These are phyloP conservation scores for Drosophila navojoa DNA, from an alignment of 1,140 invertebrate species.

Conservation along the genomic window DNA sequence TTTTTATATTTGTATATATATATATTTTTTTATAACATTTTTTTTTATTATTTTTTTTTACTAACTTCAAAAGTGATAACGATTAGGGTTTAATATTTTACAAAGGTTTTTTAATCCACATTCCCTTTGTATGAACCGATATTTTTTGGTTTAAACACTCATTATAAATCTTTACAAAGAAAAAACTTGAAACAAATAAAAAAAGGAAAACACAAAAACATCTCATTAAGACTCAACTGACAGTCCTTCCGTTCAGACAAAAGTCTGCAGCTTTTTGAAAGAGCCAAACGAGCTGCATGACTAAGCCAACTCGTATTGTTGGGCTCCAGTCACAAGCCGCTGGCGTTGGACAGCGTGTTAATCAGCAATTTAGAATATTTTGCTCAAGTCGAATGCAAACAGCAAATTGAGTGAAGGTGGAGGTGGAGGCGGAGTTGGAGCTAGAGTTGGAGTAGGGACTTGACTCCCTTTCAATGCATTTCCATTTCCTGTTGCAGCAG, in stretches of 20 bases:
- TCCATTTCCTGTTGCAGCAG: constrained; percentile 71
- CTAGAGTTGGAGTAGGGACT: neutral
- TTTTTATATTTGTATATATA: too few relatives aligned
- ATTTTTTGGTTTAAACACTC: constrained; percentile 9
- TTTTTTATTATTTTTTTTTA: too few relatives aligned
- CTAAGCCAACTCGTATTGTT: constrained; percentile 47
- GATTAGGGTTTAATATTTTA: too few relatives aligned
- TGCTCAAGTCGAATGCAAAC: constrained; percentile 46
- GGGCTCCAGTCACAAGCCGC: constrained; percentile 10
- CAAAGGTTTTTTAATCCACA: too few relatives aligned
- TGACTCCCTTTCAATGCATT: constrained; percentile 40
- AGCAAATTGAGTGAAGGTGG: constrained; percentile 8
- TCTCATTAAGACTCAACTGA: constrained; percentile 27
- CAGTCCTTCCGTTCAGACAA: constrained; percentile 4
- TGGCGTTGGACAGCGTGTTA: constrained; percentile 60
- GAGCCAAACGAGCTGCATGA: constrained; percentile 44
- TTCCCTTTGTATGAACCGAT: neutral
- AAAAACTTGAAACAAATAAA: neutral
- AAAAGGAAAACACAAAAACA: neutral
- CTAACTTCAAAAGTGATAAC: too few relatives aligned
- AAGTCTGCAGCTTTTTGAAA: constrained; percentile 8
- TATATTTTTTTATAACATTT: too few relatives aligned
- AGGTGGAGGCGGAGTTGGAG: neutral
- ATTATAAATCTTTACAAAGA: constrained; percentile 7
- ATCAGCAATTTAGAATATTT: constrained; percentile 82